Evolutionary conservation across 2,888 invertebrate species (phyloP), one percentile per base, ranked within the genome.

Genomic region (Polymixis flavicincta): DNA sequence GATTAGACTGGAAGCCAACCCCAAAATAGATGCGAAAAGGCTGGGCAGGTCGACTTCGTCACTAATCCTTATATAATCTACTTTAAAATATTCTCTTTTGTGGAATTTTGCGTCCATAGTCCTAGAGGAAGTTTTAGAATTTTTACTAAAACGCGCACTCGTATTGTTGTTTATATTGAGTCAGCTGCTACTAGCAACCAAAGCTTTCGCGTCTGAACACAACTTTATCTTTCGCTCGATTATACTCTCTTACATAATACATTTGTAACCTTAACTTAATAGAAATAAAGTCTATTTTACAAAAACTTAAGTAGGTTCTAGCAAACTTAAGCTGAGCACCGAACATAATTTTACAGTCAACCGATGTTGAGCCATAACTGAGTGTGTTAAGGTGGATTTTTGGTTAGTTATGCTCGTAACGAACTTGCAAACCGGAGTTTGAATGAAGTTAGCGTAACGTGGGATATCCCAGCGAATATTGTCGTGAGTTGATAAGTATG

Each of bases 391-490:
- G 78, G 90, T 89, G 61, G 71, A 71, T 82, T 91, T 92, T 91
- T 64, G 68, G 52, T 50, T 59, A 57, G 65, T 83, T 63, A 65
- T 78, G 65, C 52, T 80, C 71, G 76, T 71, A 74, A 77, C 71
- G 76, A 83, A 78, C 78, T 80, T 82, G 82, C 82, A 84, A 86
- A 89, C 86, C 90, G 85, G 86, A 90, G 92, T 93, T 93, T 93
- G 93, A 93, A 93, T 93, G 93, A 92, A 93, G 93, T 92, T 95
- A 94, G 90, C 94, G 95, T 92, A 95, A 95, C 92, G 89, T 93
- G 96, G 96, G 95, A 90, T 95, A 95, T 92, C 95, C 96, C 96
- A 93, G 92, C 83, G 89, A 92, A 90, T 90, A 89, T 91, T 91
- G 85, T 84, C 82, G 77, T 66, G 80, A 86, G 82, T 83, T 22